A percentile compares a stretch with the other conserved stretches of the same genome.
Evolutionary conservation across 2,888 invertebrate species (phyloP).

Genomic region (Heliconius charithonia): DNA sequence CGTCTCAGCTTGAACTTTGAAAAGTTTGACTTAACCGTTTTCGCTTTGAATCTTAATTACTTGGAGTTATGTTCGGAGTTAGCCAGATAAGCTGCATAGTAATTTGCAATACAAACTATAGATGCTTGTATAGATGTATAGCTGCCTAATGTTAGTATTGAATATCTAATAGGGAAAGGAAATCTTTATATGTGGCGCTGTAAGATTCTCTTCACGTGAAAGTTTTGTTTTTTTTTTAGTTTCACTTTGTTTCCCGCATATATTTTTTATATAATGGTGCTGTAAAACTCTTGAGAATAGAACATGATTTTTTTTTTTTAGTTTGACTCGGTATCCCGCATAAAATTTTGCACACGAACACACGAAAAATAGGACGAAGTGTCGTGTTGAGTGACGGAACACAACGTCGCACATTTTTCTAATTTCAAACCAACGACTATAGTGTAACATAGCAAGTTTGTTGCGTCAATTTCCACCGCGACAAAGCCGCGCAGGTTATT

Average conservation of each 20-base stretch:
- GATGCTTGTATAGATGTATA: background rate
- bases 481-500: background rate
- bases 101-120: constrained; percentile 29
- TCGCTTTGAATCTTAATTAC: constrained; percentile 43
- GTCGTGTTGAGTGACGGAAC: background rate
- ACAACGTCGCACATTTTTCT: background rate
- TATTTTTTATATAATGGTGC: too few relatives aligned
- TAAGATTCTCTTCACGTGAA: too few relatives aligned
- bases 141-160: background rate
- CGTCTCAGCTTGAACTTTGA: constrained; percentile 25
- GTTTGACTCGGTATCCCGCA: too few relatives aligned
- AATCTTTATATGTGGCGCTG: too few relatives aligned
- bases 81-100: constrained; percentile 37
- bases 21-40: constrained; percentile 40
- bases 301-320: too few relatives aligned
- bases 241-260: too few relatives aligned
- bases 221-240: too few relatives aligned
- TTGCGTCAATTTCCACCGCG: background rate
- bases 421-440: background rate
- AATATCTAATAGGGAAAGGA: too few relatives aligned
- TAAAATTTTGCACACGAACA: too few relatives aligned
- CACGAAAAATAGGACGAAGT: too few relatives aligned
- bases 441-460: background rate
- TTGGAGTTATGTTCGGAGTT: constrained; percentile 37
- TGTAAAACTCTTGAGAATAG: too few relatives aligned